Evolutionary conservation across 2,113 vertebrate genomes (phyloP), one percentile per base, ranked within the genome.

Genomic region (Cairina moschata): DNA sequence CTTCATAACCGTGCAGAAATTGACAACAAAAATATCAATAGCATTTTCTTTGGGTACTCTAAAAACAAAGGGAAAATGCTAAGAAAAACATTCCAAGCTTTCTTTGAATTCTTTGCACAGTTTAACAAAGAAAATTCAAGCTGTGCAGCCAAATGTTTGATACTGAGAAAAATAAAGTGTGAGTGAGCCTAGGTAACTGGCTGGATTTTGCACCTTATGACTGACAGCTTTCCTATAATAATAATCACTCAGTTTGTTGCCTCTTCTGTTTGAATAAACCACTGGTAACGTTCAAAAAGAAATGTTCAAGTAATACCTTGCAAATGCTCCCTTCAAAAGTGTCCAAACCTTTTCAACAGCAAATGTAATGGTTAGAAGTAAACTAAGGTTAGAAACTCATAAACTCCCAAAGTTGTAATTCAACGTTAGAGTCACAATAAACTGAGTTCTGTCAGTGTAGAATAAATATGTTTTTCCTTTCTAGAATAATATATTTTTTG

Each of bases 1-100:
- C 56, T 92, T 97, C 92, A 95, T 83, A 94, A 84, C 59, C 65
- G 62, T 60, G 67, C 40, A 97, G 78, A 90, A 97, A 92, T 55
- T 90, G 58, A 75, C 78, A 87, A 40, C 69, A 90, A 94, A 97
- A 95, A 93, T 84, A 58, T 92, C 92, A 96, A 67, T n/a, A 93
- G 9, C 32, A 81, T 25, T 91, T 95, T 88, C 60, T 71, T 81
- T 78, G 34, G 16, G 80, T 93, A 56, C 16, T 79, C 83, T 80
- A 54, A 74, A 97, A 85, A 31, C 58, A 96, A 93, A 55, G 17
- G 44, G 72, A 92, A 92, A 82, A 78, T 46, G 76, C 14, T 54
- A 72, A 72, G 55, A 22, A 34, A 93, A 95, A 91, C 34, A 67
- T 31, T 82, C 94, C 31, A 65, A 20, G 5, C 44, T 90, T 95